Evolutionary conservation across 2,888 invertebrate species (phyloP).

Genomic region (Smittia aterrima): DNA sequence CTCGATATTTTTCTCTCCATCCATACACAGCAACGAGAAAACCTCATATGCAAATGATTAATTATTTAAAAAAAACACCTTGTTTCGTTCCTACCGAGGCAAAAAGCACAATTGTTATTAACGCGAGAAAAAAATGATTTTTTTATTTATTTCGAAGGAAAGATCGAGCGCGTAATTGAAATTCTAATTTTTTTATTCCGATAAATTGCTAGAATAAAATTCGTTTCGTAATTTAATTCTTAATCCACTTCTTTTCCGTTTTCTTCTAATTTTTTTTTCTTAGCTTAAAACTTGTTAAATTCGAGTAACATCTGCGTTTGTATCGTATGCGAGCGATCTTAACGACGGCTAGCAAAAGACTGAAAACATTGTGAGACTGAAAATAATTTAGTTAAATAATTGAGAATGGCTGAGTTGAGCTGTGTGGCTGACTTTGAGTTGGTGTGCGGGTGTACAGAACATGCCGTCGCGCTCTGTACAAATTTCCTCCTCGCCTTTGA

Average conservation of each 20-base stretch:
- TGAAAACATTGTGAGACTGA: slow-evolving; percentile 14
- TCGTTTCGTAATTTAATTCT: not conserved
- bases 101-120: slow-evolving; percentile 34
- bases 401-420: not conserved
- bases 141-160: not conserved
- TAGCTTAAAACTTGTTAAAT: slow-evolving; percentile 16
- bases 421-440: not conserved
- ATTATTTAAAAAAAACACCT: slow-evolving; percentile 38
- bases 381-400: slow-evolving; percentile 23
- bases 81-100: slow-evolving; percentile 26
- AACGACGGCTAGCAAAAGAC: slow-evolving; percentile 35
- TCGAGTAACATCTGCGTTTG: slow-evolving; percentile 5
- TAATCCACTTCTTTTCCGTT: not conserved
- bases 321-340: slow-evolving; percentile 31
- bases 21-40: slow-evolving; percentile 20
- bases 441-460: not conserved
- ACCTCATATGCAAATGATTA: slow-evolving; percentile 40
- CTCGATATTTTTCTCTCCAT: not conserved
- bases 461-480: slow-evolving; percentile 6
- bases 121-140: slow-evolving; percentile 14
- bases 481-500: not conserved
- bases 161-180: not conserved
- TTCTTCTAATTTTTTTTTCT: not conserved
- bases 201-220: not conserved
- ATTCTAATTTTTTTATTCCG: not conserved